Evolutionary conservation across 2,888 invertebrate species (phyloP).

Genomic region (Folsomia manolachei): DNA sequence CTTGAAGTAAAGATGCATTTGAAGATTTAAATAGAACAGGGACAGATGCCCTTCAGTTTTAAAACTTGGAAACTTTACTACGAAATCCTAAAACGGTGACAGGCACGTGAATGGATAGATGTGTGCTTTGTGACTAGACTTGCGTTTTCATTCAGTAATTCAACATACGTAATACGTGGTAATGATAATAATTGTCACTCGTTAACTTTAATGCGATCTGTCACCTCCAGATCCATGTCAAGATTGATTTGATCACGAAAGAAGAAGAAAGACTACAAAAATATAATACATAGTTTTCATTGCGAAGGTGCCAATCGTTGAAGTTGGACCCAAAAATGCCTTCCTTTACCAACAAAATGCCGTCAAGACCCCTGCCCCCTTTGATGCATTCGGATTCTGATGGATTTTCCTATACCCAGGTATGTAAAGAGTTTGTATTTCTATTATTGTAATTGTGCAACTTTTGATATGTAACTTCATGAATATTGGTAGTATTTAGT

Average conservation of each 20-base stretch:
- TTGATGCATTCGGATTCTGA: background rate
- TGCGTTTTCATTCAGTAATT: background rate
- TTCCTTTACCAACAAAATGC: background rate
- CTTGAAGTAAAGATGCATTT: too few species aligned
- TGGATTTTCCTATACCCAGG: constrained; percentile 2
- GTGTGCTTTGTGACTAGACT: too few species aligned
- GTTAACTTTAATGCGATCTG: too few species aligned
- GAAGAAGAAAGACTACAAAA: background rate
- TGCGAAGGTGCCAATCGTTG: background rate
- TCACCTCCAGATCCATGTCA: background rate
- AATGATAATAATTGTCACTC: too few species aligned
- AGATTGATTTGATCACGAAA: background rate
- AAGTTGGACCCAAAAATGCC: background rate
- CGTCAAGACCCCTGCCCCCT: background rate
- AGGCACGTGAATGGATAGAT: too few species aligned
- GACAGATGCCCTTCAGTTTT: too few species aligned
- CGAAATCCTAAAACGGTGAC: too few species aligned
- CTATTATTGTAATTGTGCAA: too few species aligned
- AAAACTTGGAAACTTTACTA: background rate
- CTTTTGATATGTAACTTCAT: too few species aligned
- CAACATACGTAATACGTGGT: background rate
- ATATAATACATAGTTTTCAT: background rate
- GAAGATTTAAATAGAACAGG: too few species aligned
- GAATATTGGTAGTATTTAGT: too few species aligned
- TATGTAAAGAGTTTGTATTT: too few species aligned